These are phyloP conservation scores for Phenganax subtilis DNA, from an alignment of 92 coral and sea anemone species.

Conservation along the genomic window DNA sequence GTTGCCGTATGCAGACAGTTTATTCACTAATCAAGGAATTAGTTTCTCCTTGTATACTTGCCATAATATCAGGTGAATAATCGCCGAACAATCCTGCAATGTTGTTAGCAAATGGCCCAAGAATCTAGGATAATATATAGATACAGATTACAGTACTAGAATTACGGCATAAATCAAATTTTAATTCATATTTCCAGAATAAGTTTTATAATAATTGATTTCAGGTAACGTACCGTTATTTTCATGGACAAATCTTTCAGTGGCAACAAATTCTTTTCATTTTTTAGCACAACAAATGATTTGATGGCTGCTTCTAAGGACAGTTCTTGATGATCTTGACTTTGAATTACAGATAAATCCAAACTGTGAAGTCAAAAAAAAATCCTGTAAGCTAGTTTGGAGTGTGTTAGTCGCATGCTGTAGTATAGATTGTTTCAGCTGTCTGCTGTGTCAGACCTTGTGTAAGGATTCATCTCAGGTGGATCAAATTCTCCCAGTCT, in stretches of 20 bases:
- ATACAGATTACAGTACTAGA: no score
- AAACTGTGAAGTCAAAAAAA: constrained; percentile 1
- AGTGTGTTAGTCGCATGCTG: background rate
- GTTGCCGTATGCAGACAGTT: no score
- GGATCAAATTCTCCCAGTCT: constrained; percentile 57
- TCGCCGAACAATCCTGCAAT: constrained; percentile 43
- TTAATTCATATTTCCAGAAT: background rate
- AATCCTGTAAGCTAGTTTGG: background rate
- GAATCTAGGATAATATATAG: constrained; percentile 16
- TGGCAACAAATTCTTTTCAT: constrained; percentile 39
- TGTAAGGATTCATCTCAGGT: constrained; percentile 49
- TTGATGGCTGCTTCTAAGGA: constrained; percentile 47
- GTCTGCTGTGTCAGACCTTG: constrained; percentile 13
- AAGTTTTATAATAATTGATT: background rate
- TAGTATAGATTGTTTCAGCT: background rate
- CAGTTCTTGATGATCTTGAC: constrained; percentile 36
- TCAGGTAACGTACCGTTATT: constrained; percentile 32
- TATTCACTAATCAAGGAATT: no score
- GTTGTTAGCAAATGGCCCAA: constrained; percentile 49
- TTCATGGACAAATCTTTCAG: constrained; percentile 36
- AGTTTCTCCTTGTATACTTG: constrained; percentile 8
- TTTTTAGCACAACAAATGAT: constrained; percentile 48
- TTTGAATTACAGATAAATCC: constrained; percentile 41
- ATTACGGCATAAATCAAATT: background rate
- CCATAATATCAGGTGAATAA: constrained; percentile 47